Evolutionary conservation across 2,113 vertebrate genomes (phyloP).

Genomic region (Aleadryas rufinucha): DNA sequence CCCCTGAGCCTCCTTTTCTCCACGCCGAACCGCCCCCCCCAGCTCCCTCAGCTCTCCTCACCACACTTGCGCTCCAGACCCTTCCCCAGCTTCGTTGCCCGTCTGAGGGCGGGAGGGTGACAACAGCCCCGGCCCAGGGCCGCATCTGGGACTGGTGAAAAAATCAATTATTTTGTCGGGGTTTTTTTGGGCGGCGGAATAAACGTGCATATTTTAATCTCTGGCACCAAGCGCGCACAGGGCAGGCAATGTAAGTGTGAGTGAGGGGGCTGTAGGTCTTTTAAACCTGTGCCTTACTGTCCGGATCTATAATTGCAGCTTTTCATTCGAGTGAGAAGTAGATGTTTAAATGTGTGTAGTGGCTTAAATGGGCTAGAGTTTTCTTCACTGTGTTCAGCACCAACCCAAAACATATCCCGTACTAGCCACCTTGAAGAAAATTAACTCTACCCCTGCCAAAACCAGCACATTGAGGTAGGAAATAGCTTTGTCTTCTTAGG

Average conservation of each 20-base stretch:
- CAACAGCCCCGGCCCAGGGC: background rate
- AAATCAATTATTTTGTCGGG: background rate
- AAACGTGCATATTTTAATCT: background rate
- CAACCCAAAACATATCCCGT: background rate
- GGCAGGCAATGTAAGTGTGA: rapidly evolving
- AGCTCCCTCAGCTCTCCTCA: background rate
- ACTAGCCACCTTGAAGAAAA: background rate
- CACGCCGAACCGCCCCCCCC: background rate
- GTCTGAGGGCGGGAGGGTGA: background rate
- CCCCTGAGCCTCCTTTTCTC: background rate
- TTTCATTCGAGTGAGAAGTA: background rate
- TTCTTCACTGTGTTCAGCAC: background rate
- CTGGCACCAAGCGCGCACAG: rapidly evolving
- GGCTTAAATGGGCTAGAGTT: background rate
- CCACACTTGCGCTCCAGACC: background rate
- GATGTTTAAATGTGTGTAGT: background rate
- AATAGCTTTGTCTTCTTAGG: background rate
- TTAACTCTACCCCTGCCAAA: background rate
- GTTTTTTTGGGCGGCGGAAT: rapidly evolving
- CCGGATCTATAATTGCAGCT: rapidly evolving
- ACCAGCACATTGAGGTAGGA: background rate
- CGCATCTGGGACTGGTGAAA: background rate
- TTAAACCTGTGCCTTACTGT: no score
- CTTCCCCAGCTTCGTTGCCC: background rate
- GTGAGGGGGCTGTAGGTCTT: rapidly evolving